A percentile compares a stretch with the other conserved stretches of the same genome.
Conservation (phyloP, 2,797 vertebrate species). For the Setipinna tenuifilis region DNA sequence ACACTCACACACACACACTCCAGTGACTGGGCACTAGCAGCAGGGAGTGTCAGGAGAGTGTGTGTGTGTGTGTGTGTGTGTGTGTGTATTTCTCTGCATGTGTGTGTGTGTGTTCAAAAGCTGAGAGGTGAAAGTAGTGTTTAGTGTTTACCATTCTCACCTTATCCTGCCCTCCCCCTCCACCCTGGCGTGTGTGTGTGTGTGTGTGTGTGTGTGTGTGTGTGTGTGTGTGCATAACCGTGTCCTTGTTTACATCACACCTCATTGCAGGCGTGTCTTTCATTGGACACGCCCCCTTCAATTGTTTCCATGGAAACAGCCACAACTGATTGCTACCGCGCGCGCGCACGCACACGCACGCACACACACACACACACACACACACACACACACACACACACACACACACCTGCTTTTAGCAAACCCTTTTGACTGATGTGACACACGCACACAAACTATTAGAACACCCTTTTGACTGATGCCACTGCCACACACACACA, state of each 20-base stretch:
- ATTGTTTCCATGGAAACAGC: background rate
- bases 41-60: no score
- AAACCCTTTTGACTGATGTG: background rate
- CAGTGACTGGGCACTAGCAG: no score
- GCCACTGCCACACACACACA: background rate
- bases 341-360: background rate
- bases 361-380: background rate
- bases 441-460: background rate
- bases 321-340: background rate
- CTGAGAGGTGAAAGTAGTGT: no score
- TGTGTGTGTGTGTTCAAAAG: no score
- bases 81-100: no score
- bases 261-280: background rate
- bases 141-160: no score
- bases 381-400: background rate
- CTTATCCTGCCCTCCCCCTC: no score
- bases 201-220: background rate
- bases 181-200: background rate
- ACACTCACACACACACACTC: no score
- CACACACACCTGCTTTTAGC: background rate
- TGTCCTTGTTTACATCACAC: constrained; percentile 13
- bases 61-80: no score
- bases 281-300: background rate
- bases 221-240: background rate
- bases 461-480: no score